Evolutionary conservation across 2,113 vertebrate species (phyloP).

Genomic region (Gadus chalcogrammus): DNA sequence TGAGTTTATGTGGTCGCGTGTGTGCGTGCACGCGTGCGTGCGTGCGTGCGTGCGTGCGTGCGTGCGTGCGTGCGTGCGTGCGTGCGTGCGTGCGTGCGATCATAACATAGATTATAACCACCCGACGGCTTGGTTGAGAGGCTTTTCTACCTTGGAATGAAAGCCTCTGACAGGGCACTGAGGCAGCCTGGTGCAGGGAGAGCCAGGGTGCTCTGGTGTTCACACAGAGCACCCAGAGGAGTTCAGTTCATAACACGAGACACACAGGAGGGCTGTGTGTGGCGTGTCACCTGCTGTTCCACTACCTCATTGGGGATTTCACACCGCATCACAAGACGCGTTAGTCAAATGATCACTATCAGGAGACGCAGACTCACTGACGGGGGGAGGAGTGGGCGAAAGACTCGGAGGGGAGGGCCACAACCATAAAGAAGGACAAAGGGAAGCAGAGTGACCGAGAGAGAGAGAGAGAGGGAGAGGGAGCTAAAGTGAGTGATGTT

Average conservation of each 20-base stretch:
- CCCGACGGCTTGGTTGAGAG: too few relatives aligned
- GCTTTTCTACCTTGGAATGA: too few relatives aligned
- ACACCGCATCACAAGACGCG: background rate
- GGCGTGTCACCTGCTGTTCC: background rate
- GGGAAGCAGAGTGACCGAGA: background rate
- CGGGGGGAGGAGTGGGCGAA: background rate
- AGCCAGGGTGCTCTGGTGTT: too few relatives aligned
- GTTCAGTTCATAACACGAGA: background rate
- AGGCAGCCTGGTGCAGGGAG: too few relatives aligned
- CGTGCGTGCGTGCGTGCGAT: too few relatives aligned
- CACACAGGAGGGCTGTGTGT: background rate
- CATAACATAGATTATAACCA: too few relatives aligned
- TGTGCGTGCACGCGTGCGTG: too few relatives aligned
- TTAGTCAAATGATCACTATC: background rate
- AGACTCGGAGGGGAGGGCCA: background rate
- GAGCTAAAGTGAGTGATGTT: background rate
- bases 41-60: too few relatives aligned
- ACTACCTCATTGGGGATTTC: background rate
- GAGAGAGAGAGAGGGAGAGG: background rate
- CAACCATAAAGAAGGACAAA: too few relatives aligned
- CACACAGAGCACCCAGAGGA: background rate
- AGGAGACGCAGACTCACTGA: background rate
- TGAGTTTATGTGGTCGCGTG: too few relatives aligned
- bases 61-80: too few relatives aligned
- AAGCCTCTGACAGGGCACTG: too few relatives aligned